Percentiles rank a stretch among this genome's conserved stretches.
phyloP scores from a whole-genome alignment of 2,888 invertebrate genomes.

The Myopa tessellatipennis region DNA sequence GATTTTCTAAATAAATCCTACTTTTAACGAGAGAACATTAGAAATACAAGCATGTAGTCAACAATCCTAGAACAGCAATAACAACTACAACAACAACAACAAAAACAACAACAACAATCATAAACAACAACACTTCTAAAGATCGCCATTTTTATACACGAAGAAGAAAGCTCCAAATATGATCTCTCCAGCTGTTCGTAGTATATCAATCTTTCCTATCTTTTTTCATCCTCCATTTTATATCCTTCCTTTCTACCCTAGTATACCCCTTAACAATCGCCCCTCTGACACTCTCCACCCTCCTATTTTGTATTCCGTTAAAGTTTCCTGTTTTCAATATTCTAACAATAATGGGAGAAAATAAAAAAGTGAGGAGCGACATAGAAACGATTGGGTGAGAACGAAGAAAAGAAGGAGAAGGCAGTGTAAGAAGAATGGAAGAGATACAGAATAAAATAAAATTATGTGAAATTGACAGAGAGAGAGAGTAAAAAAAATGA shows the following conservation, averaged over 20 bases:
- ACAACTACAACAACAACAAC: neutral
- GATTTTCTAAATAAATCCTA: conserved; percentile 19
- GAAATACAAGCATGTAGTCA: conserved; percentile 10
- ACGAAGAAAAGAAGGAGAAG: neutral
- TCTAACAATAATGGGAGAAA: neutral
- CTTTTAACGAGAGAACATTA: conserved; percentile 15
- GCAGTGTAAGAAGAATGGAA: neutral
- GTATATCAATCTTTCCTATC: neutral
- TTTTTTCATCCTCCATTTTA: neutral
- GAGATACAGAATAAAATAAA: neutral
- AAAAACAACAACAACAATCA: neutral
- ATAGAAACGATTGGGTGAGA: neutral
- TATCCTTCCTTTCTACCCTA: neutral
- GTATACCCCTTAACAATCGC: neutral
- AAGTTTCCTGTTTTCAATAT: conserved; percentile 22
- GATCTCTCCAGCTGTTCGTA: neutral
- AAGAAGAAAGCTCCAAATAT: neutral
- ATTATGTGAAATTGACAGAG: neutral
- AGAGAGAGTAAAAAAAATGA: too few species aligned
- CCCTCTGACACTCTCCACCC: neutral
- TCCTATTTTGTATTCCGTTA: neutral
- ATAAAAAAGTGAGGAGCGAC: neutral
- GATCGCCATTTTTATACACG: neutral
- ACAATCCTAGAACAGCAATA: neutral
- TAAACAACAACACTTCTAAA: conserved; percentile 1